Base-by-base conservation (phyloP, 2,888 invertebrate species). In the Peribatodes rhomboidaria region DNA sequence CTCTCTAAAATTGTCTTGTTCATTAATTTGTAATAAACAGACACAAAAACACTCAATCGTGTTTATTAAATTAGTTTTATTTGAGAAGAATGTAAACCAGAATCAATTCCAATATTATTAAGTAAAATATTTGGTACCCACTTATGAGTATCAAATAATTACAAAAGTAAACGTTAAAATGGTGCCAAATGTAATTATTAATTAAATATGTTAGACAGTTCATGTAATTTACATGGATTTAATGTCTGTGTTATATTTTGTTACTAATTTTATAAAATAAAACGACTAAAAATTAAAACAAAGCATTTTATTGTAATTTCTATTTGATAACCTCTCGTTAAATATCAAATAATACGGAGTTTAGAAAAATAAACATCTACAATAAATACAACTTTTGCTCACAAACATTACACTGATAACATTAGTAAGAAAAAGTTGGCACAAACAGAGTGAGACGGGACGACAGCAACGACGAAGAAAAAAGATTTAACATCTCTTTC, bases 291-390 rank as follows among this genome's bases (percentile, higher is more conserved):
- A 52, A 60, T 74, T 84, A 84, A 88, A 90, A 89, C 89, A 89
- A 89, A 89, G 90, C 90, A 88, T 87, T 81, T 87, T 87, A 86
- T 86, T 88, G 81, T 86, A 82, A 83, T 84, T 65, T 80, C 78
- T 83, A 84, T 85, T 82, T 82, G 78, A 83, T 86, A 85, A 88
- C 87, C 75, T 83, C 78, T 76, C 83, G 77, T 84, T 81, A 82
- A 81, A 85, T 85, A 87, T 81, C 82, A 72, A 69, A 70, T 69
- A 69, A 86, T 85, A 83, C 78, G 83, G 81, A 82, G 82, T 77
- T 74, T 88, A 90, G 75, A 91, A 90, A 90, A 91, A 92, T 92
- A 92, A 92, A 91, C 88, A 89, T 90, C 88, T 90, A 87, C 79
- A 90, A 90, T 91, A 90, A 90, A 90, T 88, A 90, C 82, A 83